Conservation (phyloP, 2,113 vertebrate species). For the Apus apus region DNA sequence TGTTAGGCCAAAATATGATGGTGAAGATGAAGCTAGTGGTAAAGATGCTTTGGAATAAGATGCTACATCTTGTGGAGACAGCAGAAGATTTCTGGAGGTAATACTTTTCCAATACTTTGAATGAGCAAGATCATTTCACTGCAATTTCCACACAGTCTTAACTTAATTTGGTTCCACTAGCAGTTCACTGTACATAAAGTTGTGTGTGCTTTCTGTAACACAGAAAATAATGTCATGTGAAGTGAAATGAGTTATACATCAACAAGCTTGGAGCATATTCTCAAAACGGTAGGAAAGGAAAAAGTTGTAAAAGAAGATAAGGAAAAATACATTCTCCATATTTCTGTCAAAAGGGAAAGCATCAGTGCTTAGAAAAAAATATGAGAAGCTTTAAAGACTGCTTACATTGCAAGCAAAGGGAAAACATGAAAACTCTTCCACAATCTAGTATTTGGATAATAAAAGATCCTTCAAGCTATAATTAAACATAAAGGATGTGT, state of each 20-base stretch:
- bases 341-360: slow-evolving; percentile 37
- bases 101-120: neutral
- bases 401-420: neutral
- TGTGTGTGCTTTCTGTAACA: neutral
- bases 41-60: neutral
- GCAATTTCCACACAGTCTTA: neutral
- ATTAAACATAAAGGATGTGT: slow-evolving; percentile 53
- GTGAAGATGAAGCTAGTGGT: neutral
- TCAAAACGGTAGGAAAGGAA: neutral
- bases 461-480: slow-evolving; percentile 21
- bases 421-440: neutral
- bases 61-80: neutral
- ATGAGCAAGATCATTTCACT: neutral
- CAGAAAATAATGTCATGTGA: neutral
- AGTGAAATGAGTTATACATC: neutral
- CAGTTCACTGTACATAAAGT: neutral
- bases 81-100: neutral
- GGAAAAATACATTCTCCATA: slow-evolving; percentile 31
- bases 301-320: slow-evolving; percentile 21
- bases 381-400: neutral
- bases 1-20: neutral
- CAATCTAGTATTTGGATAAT: slow-evolving; percentile 8
- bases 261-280: neutral
- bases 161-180: neutral
- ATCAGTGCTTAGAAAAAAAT: neutral